Evolutionary conservation across 2,888 invertebrate species (phyloP).

Genomic region (Iselma pallidipennis): DNA sequence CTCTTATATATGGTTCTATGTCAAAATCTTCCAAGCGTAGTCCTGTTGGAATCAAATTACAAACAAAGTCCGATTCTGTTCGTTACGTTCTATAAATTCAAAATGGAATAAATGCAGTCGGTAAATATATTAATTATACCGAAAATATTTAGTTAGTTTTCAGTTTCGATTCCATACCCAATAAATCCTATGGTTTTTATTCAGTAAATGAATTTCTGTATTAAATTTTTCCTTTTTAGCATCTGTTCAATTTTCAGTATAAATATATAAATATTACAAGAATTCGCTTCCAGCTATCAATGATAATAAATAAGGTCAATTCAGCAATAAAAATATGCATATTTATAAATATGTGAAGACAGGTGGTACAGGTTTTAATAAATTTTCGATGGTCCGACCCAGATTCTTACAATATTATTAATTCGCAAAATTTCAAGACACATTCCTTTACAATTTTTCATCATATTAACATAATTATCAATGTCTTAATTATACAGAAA

Average conservation of each 20-base stretch:
- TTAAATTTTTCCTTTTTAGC: too few species aligned
- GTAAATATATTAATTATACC: conserved; percentile 12
- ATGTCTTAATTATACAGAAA: not conserved
- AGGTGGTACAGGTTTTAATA: not conserved
- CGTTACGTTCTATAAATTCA: conserved; percentile 24
- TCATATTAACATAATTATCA: not conserved
- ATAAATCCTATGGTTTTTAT: too few species aligned
- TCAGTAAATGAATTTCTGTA: too few species aligned
- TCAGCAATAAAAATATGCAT: not conserved
- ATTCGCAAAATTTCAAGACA: too few species aligned
- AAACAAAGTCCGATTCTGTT: not conserved
- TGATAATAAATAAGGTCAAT: not conserved
- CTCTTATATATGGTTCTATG: conserved; percentile 5
- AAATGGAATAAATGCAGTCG: conserved; percentile 6
- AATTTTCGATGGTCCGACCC: not conserved
- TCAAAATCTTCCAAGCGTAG: conserved; percentile 19
- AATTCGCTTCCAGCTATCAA: not conserved
- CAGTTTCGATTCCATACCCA: conserved; percentile 14
- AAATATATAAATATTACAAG: not conserved
- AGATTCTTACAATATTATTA: not conserved
- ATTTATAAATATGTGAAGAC: not conserved
- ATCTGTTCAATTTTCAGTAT: not conserved
- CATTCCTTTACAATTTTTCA: too few species aligned
- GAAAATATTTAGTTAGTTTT: conserved; percentile 6
- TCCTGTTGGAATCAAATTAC: conserved; percentile 20